Evolutionary conservation across 2,797 vertebrate species (phyloP).

Genomic region (Etheostoma perlongum): DNA sequence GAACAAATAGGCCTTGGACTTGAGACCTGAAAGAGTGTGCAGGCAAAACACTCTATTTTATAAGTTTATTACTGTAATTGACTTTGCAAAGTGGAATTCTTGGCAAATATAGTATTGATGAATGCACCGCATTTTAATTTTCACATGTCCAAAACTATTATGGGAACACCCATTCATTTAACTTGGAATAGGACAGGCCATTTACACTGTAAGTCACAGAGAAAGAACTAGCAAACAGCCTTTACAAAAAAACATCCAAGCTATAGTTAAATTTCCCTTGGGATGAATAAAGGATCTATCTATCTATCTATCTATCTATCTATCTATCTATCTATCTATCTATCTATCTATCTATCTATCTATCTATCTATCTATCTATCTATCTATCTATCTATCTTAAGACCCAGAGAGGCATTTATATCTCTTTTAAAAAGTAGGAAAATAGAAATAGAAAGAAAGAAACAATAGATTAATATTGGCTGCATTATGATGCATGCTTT

Average conservation of each 20-base stretch:
- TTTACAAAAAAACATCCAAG: conserved; percentile 1
- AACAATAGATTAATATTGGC: conserved; percentile 13
- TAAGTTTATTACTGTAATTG: conserved; percentile 37
- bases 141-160: conserved; percentile 20
- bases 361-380: no score
- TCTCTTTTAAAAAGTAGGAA: background rate
- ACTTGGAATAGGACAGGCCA: background rate
- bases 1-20: conserved; percentile 42
- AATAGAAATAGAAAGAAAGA: background rate
- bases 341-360: no score
- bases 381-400: background rate
- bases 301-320: no score
- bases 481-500: conserved; percentile 39
- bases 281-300: no score
- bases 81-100: conserved; percentile 15
- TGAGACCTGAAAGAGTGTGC: conserved; percentile 20
- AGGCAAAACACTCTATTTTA: conserved; percentile 14
- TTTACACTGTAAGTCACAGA: conserved; percentile 23
- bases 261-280: no score
- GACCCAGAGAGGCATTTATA: background rate
- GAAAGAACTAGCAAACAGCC: conserved; percentile 5
- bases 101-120: conserved; percentile 13
- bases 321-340: no score
- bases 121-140: conserved; percentile 18
- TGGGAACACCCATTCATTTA: conserved; percentile 16